These are phyloP conservation scores for Aurelia aurita DNA, from an alignment of 30 jellyfish, hydroid and myxozoan genomes.

Conservation along the genomic window DNA sequence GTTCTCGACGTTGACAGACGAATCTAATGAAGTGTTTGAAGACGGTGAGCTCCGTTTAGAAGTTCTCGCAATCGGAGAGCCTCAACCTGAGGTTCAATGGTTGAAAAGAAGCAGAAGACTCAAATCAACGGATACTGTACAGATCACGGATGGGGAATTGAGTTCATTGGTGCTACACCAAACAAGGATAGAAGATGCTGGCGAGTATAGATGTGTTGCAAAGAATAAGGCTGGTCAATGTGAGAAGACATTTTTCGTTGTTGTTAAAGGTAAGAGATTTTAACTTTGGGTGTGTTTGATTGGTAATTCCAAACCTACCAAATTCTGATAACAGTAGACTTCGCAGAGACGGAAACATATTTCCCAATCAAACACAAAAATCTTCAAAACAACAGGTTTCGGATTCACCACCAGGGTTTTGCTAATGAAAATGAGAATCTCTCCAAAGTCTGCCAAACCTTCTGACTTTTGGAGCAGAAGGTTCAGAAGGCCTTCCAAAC, in stretches of 20 bases:
- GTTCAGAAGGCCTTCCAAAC: no score
- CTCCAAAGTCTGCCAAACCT: no score
- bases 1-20: constrained; percentile 77
- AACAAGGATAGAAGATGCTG: constrained; percentile 79
- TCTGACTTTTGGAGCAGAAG: no score
- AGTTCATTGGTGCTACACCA: constrained; percentile 72
- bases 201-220: constrained; percentile 87
- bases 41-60: constrained; percentile 82
- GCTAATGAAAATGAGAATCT: no score
- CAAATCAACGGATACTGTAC: constrained; percentile 55
- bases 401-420: no score
- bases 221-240: constrained; percentile 81
- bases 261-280: constrained; percentile 59
- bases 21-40: constrained; percentile 59
- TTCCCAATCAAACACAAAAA: no score
- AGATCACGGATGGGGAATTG: constrained; percentile 69
- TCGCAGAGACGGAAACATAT: no score
- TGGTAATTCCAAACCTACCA: no score
- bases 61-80: constrained; percentile 85
- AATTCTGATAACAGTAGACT: no score
- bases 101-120: constrained; percentile 54
- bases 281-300: no score
- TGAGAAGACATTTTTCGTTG: constrained; percentile 63
- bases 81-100: constrained; percentile 89
- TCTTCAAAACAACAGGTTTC: no score